Evolutionary conservation across 2,888 invertebrate species (phyloP).

Genomic region (Phorcus lineatus): DNA sequence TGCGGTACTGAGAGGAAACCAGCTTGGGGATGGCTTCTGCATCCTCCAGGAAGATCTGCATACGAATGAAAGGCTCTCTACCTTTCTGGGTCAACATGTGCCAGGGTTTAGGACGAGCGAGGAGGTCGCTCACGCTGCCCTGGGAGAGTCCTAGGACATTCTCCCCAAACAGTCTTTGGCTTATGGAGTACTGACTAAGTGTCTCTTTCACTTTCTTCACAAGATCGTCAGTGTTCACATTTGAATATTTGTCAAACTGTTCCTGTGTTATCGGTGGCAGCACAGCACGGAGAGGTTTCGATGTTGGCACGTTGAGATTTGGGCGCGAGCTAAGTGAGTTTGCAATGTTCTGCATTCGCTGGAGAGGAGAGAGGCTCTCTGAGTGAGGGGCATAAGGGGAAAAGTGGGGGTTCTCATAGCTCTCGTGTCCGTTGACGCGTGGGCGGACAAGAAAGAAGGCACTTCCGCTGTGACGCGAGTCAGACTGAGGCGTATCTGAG

Average conservation of each 20-base stretch:
- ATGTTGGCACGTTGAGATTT: constrained; percentile 79
- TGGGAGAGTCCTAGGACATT: constrained; percentile 84
- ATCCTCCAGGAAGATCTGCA: constrained; percentile 95
- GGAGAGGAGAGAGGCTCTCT: constrained; percentile 91
- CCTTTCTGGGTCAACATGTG: constrained; percentile 99
- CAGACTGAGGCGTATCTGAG: constrained; percentile 41
- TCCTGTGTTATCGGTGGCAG: constrained; percentile 98
- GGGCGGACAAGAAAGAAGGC: constrained; percentile 91
- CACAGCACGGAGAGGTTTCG: constrained; percentile 93
- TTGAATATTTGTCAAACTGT: constrained; percentile 98
- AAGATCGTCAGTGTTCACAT: constrained; percentile 98
- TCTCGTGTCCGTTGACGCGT: constrained; percentile 65
- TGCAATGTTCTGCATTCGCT: constrained; percentile 98
- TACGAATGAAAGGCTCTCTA: constrained; percentile 81
- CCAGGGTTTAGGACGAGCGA: constrained; percentile 99
- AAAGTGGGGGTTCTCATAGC: constrained; percentile 44
- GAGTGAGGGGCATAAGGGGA: constrained; percentile 78
- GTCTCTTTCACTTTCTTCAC: constrained; percentile 85
- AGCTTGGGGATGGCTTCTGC: constrained; percentile 94
- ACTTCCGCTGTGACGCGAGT: constrained; percentile 73
- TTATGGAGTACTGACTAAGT: constrained; percentile 80
- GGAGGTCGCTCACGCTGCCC: constrained; percentile 96
- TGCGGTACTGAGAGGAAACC: constrained; percentile 97
- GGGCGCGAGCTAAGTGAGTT: constrained; percentile 87
- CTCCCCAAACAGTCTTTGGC: constrained; percentile 98